These are phyloP conservation scores for Corythucha ciliata DNA, from an alignment of 2,888 invertebrate species.

Conservation along the genomic window DNA sequence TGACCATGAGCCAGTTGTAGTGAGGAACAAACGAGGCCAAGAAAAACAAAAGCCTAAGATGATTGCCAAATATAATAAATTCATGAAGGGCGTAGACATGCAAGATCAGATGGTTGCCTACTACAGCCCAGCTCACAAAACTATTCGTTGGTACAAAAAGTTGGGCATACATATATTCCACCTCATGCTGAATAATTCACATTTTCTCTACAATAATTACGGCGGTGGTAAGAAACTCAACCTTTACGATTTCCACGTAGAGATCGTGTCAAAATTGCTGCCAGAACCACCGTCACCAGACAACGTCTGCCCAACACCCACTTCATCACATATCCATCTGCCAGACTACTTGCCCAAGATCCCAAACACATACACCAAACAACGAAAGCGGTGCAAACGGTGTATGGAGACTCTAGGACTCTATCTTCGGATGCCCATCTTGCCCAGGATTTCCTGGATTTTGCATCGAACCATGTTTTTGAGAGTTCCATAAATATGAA, in stretches of 20 bases:
- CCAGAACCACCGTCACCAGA: background rate
- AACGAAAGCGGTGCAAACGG: background rate
- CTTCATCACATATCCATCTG: too few species aligned
- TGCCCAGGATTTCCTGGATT: constrained; percentile 1
- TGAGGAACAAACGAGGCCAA: background rate
- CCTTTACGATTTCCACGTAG: constrained; percentile 2
- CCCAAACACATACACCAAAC: too few species aligned
- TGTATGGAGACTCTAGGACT: background rate
- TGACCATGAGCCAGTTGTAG: constrained; percentile 17
- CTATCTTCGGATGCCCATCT: background rate
- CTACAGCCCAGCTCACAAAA: constrained; percentile 16
- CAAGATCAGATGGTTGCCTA: constrained; percentile 21
- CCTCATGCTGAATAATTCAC: background rate
- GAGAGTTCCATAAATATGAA: too few species aligned
- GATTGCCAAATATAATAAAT: constrained; percentile 19
- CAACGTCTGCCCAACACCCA: background rate
- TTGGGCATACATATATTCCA: constrained; percentile 10
- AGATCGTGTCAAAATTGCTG: background rate
- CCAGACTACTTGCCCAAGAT: too few species aligned
- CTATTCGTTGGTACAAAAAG: constrained; percentile 22
- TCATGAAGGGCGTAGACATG: constrained; percentile 18
- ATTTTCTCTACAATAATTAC: background rate
- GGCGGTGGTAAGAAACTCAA: background rate
- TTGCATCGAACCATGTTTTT: background rate
- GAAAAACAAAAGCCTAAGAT: constrained; percentile 4